Evolutionary conservation across 2,888 invertebrate species (phyloP).

Genomic region (Athalia circularis): DNA sequence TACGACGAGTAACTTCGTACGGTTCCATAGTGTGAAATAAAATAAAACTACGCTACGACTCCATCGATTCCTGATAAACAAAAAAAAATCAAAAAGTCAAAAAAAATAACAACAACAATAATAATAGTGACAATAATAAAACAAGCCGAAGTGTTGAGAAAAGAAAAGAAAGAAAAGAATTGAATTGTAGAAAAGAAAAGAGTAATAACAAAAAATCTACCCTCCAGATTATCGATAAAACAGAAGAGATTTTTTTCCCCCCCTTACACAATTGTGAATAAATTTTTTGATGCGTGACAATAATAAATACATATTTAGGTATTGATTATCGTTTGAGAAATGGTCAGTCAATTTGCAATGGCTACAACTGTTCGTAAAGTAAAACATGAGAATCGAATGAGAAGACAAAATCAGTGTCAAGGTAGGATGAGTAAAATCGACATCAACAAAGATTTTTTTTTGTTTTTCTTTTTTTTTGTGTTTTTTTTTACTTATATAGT

Average conservation of each 20-base stretch:
- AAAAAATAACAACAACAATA: not conserved
- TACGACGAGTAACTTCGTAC: conserved; percentile 59
- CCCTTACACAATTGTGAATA: too few relatives aligned
- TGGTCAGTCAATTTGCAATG: conserved; percentile 80
- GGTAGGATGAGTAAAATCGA: conserved; percentile 54
- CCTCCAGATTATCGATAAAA: too few relatives aligned
- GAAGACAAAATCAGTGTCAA: conserved; percentile 71
- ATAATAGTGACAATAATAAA: not conserved
- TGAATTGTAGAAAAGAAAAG: not conserved
- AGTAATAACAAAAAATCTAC: not conserved
- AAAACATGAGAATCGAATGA: conserved; percentile 80
- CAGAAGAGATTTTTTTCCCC: too few relatives aligned
- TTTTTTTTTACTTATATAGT: too few relatives aligned
- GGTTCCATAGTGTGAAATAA: conserved; percentile 23
- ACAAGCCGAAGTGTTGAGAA: not conserved
- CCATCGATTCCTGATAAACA: too few relatives aligned
- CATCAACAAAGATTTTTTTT: not conserved
- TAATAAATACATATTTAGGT: too few relatives aligned
- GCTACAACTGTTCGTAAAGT: conserved; percentile 83
- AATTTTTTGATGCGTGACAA: too few relatives aligned
- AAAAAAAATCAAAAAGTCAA: not conserved
- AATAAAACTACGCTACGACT: conserved; percentile 3
- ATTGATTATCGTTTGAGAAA: conserved; percentile 53
- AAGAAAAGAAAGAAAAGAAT: not conserved
- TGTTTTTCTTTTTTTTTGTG: too few relatives aligned